Evolutionary conservation across 2,113 vertebrate species (phyloP), one percentile per base, ranked within the genome.

Genomic region (Xiphophorus hellerii): DNA sequence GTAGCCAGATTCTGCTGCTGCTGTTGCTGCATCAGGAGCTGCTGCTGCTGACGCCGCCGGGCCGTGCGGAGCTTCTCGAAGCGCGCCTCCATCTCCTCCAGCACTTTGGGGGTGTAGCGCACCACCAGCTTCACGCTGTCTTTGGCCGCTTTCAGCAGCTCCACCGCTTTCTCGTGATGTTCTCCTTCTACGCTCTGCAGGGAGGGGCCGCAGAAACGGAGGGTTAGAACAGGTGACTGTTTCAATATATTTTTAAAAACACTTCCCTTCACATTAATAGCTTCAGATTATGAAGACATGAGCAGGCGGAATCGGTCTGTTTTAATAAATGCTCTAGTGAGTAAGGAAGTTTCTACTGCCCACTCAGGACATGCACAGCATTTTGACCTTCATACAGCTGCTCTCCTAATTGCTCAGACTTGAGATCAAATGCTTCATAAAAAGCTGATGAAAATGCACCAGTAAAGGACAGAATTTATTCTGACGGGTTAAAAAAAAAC

Each of bases 81-180:
- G 71, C 98, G 96, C 15, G 98, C 98, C 87, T 99, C 98, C 98
- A 99, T 99, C 92, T 99, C 98, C 89, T 99, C 98, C 91, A 99
- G 92, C 73, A 99, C 98, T 84, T 99, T 99, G 27, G 98, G 98
- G 17, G 98, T 99, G 90, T 99, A 99, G 88, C 98, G 96, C 1
- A 99, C 98, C 89, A 99, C 98, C 87, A 99, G 93, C 92, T 99
- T 99, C 80, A 99, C 98, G 0, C 95, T 98, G 87, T 98, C 97
- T 89, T 98, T 97, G 5, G 98, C 97, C 0, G 97, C 98, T 90
- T 99, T 99, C 86, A 99, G 95, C 25, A 99, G 93, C 83, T 99
- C 98, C 89, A 99, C 98, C 0, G 97, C 98, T 86, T 97, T 98
- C 93, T 99, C 98, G 0, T 99, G 98, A 82, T 99, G 98, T 4